phyloP scores from a whole-genome alignment of 2,797 vertebrate genomes.

The Orientallactaga sibirica region DNA sequence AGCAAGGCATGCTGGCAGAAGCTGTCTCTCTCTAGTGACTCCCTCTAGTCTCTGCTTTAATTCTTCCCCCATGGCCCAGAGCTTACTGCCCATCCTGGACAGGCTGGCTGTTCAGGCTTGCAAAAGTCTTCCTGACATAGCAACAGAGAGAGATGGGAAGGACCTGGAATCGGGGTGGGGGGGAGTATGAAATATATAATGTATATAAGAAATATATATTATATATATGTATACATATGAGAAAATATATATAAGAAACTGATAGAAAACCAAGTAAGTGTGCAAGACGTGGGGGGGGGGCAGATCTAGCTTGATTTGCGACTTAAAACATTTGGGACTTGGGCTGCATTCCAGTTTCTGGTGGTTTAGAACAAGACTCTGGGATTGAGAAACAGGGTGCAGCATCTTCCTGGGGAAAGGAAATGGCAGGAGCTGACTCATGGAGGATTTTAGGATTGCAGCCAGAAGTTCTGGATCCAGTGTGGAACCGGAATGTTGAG shows the following conservation, averaged over 20 bases:
- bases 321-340: background rate
- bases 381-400: background rate
- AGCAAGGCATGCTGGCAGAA: background rate
- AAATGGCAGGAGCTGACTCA: background rate
- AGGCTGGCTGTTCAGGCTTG: background rate
- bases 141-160: background rate
- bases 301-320: background rate
- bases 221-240: no score
- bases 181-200: background rate
- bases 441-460: background rate
- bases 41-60: background rate
- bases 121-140: background rate
- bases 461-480: constrained; percentile 3
- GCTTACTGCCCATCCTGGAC: background rate
- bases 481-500: constrained; percentile 13
- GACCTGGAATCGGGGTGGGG: background rate
- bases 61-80: background rate
- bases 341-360: background rate
- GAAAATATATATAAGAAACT: background rate
- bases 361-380: background rate
- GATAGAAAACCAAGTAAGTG: rapidly evolving
- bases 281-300: background rate
- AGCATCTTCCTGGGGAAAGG: background rate
- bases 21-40: background rate
- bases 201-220: no score